Base-by-base conservation (phyloP, 37 sponge, comb jelly and placozoan species). In the Cliona cf. orientalis region DNA sequence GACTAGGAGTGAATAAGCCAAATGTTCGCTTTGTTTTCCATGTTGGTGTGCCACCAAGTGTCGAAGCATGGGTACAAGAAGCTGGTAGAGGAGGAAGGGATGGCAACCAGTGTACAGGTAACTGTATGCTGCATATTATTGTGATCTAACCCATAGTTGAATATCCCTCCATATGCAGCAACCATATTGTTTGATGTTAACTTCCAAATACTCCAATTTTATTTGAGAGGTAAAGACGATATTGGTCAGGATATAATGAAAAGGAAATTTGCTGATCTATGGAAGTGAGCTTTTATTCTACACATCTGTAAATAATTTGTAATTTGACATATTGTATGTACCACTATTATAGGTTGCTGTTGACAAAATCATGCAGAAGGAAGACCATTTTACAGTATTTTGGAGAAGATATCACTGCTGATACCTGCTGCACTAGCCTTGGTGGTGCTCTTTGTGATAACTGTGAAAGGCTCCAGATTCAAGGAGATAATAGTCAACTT, bases 61-160 rank as follows among this genome's bases (percentile, higher is more conserved):
- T 71, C 19, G 71, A 71, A 25, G 42, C 22, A 28, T 71, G 42
- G 17, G 22, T 71, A 22, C 71, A 71, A 17, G 71, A 71, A 9
- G 71, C 42, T 2, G 71, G 71, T 3, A 71, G 71, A 38, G 71
- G 71, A 42, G 71, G 71, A 5, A 22, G 71, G 44, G 71, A 71
- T 41, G 46, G 46, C 25, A 34, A 69, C 9, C 53, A 9, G 14
- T 49, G 53, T 14, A 49, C 9, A 49, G 53, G 53, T 49, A 49
- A 19, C n/a, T n/a, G n/a, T n/a, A n/a, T n/a, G n/a, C n/a, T n/a
- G n/a, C n/a, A n/a, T n/a, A n/a, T n/a, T n/a, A n/a, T n/a, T n/a
- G n/a, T n/a, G n/a, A n/a, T n/a, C n/a, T n/a, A n/a, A n/a, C n/a
- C n/a, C n/a, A n/a, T n/a, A n/a, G n/a, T n/a, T 49, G 53, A 9